Evolutionary conservation across 2,113 vertebrate species (phyloP).

Genomic region (Eupsittula cactorum): DNA sequence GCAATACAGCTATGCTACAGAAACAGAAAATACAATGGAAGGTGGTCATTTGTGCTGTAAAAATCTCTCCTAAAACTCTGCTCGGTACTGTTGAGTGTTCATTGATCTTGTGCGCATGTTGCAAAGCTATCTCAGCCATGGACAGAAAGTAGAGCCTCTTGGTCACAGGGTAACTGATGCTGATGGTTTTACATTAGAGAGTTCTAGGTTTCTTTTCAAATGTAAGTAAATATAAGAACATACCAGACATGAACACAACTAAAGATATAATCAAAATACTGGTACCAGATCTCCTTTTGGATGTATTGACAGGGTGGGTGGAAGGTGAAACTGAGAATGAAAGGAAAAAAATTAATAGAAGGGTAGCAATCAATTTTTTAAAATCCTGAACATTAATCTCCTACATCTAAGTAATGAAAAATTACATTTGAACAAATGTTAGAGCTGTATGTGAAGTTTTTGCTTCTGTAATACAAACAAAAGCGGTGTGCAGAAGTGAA

Average conservation of each 20-base stretch:
- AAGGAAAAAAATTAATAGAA: background rate
- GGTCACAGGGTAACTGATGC: background rate
- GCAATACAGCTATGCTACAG: background rate
- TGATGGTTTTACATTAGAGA: background rate
- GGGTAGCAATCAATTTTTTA: rapidly evolving
- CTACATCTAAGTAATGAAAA: background rate
- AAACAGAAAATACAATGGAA: background rate
- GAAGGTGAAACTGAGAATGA: background rate
- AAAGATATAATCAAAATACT: background rate
- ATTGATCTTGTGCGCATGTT: background rate
- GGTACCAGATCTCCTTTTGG: background rate
- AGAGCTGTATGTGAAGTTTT: background rate
- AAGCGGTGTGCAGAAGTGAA: background rate
- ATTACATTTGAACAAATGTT: background rate
- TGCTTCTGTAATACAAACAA: background rate
- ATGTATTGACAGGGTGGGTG: background rate
- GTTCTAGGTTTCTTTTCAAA: background rate
- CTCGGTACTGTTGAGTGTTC: background rate
- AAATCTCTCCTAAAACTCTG: background rate
- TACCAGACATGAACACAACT: background rate
- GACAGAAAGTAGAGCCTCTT: background rate
- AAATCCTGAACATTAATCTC: background rate
- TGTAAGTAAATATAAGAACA: background rate
- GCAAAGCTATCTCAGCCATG: background rate
- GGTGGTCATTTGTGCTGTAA: background rate